Evolutionary conservation across 2,888 invertebrate species (phyloP), one percentile per base, ranked within the genome.

Genomic region (Leptogaster cylindrica): DNA sequence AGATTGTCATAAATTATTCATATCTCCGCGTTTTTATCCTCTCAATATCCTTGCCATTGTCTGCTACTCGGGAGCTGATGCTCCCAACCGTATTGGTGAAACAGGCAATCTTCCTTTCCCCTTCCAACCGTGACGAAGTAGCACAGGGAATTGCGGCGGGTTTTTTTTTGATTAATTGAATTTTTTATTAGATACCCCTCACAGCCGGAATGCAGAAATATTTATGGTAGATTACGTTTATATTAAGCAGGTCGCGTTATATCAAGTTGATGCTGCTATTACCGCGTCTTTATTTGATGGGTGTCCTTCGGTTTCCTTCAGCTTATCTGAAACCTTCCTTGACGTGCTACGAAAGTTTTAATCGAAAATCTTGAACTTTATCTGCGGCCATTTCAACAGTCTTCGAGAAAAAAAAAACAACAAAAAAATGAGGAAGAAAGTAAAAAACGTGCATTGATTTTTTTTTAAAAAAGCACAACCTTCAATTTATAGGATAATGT

Each of bases 1-100:
- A 69, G 63, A 65, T 61, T 69, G 69, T 66, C 69, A 69, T 69
- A 69, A 69, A 69, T 69, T 66, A 69, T 69, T 69, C 69, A 69
- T 69, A 68, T 65, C 68, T 66, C n/a, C 51, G 63, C 69, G 65
- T 51, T 46, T 66, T 55, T 66, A 68, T 66, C 51, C 61, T 68
- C 65, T 28, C 61, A 68, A 66, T 68, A 66, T 68, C 61, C 58
- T 65, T 65, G 46, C 28, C 63, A 66, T 68, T 68, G 65, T 65
- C 36, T 66, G 66, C 28, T 25, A n/a, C 39, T 20, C 27, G 16
- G 50, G 52, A 51, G 52, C 52, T 12, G 27, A 39, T 51, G 27
- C 27, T 61, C 31, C 28, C 27, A 16, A 28, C 44, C 36, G 44
- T 44, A 44, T 44, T 44, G 61, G 61, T 28, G 18, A 28, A 44